Conservation (phyloP, 2,113 vertebrate species). For the Paracanthobrama guichenoti region DNA sequence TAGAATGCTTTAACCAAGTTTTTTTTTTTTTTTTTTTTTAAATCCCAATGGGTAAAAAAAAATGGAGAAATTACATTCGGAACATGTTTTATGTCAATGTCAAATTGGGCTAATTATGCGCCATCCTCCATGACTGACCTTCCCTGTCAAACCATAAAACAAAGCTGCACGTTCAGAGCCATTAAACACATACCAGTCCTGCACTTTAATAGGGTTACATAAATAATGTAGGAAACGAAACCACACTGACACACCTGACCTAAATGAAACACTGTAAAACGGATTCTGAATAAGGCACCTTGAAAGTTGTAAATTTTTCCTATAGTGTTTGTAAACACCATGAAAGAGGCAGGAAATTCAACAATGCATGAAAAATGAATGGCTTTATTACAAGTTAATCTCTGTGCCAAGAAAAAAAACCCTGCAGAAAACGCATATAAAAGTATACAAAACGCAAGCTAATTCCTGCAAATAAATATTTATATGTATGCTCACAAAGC, state of each 20-base stretch:
- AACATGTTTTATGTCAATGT: too few species aligned
- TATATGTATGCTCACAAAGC: not conserved
- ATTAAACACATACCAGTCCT: not conserved
- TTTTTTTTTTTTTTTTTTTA: too few species aligned
- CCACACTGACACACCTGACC: not conserved
- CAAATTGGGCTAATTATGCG: not conserved
- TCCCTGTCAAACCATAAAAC: not conserved
- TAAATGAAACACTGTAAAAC: not conserved
- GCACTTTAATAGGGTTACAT: slow-evolving; percentile 9
- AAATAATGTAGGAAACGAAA: not conserved
- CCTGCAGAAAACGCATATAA: too few species aligned
- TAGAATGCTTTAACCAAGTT: too few species aligned
- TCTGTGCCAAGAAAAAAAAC: not conserved
- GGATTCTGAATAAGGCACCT: not conserved
- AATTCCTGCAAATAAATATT: slow-evolving; percentile 4
- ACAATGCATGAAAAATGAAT: not conserved
- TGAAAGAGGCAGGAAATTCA: not conserved
- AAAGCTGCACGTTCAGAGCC: not conserved
- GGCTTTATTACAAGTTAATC: not conserved
- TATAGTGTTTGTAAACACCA: not conserved
- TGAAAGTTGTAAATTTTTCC: not conserved
- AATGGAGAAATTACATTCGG: too few species aligned
- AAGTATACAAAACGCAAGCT: not conserved
- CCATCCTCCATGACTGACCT: not conserved
- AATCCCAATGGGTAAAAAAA: too few species aligned